These are phyloP conservation scores for Styela clava DNA, from an alignment of 23 tunicate genomes.

Conservation along the genomic window DNA sequence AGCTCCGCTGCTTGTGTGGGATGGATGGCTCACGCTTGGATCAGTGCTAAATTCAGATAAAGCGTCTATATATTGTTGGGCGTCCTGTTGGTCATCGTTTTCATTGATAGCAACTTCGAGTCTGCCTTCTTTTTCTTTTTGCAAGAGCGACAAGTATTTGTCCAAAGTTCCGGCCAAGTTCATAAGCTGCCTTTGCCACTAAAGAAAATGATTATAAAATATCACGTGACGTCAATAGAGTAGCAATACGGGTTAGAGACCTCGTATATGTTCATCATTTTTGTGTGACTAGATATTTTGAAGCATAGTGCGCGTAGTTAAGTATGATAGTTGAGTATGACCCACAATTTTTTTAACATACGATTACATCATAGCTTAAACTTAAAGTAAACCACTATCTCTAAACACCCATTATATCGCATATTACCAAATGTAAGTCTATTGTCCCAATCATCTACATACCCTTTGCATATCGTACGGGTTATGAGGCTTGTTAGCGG, in stretches of 20 bases:
- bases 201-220: background rate
- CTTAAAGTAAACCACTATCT: too few species aligned
- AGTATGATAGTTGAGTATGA: too few species aligned
- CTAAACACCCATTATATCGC: too few species aligned
- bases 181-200: conserved; percentile 66
- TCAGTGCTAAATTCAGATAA: background rate
- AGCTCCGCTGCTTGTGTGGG: background rate
- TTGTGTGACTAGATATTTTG: too few species aligned
- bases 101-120: background rate
- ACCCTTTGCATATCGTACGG: conserved; percentile 38
- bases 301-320: too few species aligned
- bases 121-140: background rate
- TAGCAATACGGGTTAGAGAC: too few species aligned
- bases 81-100: background rate
- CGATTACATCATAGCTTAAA: too few species aligned
- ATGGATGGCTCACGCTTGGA: background rate
- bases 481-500: conserved; percentile 23
- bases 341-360: background rate
- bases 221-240: too few species aligned
- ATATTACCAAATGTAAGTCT: too few species aligned
- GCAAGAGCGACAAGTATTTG: conserved; percentile 25
- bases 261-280: too few species aligned
- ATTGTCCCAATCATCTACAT: too few species aligned
- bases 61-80: background rate
- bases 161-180: conserved; percentile 48